A percentile compares a stretch with the other conserved stretches of the same genome.
phyloP scores from a whole-genome alignment of 2,113 vertebrate species.

The Oceanodroma tethys region DNA sequence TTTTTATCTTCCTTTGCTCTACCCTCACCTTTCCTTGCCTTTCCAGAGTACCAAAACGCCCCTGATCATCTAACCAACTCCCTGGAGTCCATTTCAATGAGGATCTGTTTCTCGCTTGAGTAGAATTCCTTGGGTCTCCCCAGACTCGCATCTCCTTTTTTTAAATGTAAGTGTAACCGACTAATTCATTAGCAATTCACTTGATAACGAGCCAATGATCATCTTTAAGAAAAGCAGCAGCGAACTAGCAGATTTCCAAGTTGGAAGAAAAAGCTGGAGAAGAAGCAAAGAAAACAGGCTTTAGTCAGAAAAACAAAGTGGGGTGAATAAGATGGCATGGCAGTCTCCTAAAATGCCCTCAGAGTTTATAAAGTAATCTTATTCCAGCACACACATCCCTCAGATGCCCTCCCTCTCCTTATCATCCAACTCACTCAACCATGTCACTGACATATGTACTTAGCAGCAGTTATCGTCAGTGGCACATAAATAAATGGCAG shows the following conservation, averaged over 20 bases:
- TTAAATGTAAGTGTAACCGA: background rate
- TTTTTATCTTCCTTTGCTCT: background rate
- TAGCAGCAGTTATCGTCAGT: conserved; percentile 46
- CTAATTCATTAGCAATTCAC: background rate
- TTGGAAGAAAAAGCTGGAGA: background rate
- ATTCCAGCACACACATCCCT: background rate
- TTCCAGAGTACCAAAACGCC: background rate
- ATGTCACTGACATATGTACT: conserved; percentile 56
- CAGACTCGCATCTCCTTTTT: background rate
- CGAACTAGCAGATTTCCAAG: background rate
- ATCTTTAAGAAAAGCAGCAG: background rate
- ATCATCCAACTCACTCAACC: conserved; percentile 39
- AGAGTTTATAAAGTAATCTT: conserved; percentile 8
- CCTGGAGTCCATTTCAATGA: background rate
- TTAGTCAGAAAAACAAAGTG: background rate
- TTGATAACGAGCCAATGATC: background rate
- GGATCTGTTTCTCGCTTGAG: background rate
- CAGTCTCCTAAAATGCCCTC: conserved; percentile 30
- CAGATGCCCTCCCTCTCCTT: conserved; percentile 14
- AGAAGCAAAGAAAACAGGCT: background rate
- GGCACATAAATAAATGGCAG: conserved; percentile 58
- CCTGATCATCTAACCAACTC: background rate
- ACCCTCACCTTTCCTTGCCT: background rate
- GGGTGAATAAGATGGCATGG: background rate
- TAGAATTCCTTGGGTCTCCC: background rate